Percentiles rank a stretch among this genome's conserved stretches.
phyloP scores from a whole-genome alignment of 2,888 invertebrate species.

The Tineola bisselliella region DNA sequence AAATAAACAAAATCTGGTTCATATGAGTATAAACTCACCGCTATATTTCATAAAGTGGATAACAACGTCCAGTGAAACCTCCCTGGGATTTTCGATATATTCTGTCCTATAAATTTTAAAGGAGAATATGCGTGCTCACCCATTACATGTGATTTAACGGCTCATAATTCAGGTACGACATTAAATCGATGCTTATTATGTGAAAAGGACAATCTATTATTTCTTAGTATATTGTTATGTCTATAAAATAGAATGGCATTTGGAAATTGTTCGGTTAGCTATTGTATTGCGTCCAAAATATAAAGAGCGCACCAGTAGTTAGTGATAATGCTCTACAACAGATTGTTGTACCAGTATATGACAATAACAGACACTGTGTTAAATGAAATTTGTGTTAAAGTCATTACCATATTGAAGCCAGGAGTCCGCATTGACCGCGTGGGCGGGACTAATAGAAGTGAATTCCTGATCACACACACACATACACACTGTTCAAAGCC shows the following conservation, averaged over 20 bases:
- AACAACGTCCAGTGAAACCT: background rate
- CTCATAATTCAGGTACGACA: conserved; percentile 44
- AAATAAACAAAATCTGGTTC: background rate
- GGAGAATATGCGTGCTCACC: conserved; percentile 56
- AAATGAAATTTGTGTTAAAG: background rate
- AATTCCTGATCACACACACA: conserved; percentile 4
- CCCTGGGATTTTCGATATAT: conserved; percentile 38
- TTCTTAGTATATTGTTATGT: background rate
- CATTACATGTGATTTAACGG: conserved; percentile 58
- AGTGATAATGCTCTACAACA: background rate
- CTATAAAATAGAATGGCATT: background rate
- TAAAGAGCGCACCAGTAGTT: background rate
- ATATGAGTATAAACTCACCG: background rate
- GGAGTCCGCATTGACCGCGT: conserved; percentile 3
- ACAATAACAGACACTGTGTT: background rate
- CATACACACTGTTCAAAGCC: background rate
- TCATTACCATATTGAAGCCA: conserved; percentile 2
- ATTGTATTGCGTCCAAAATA: background rate
- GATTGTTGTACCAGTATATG: background rate
- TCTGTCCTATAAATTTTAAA: conserved; percentile 46
- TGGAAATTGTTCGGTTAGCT: no score
- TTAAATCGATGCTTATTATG: conserved; percentile 33
- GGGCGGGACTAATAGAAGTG: conserved; percentile 9
- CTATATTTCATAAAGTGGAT: conserved; percentile 6
- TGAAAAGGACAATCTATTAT: background rate